Percentiles rank a stretch among this genome's conserved stretches.
These are phyloP conservation scores for Eugnorisma glareosa DNA, from an alignment of 2,888 invertebrate genomes.

Conservation along the genomic window DNA sequence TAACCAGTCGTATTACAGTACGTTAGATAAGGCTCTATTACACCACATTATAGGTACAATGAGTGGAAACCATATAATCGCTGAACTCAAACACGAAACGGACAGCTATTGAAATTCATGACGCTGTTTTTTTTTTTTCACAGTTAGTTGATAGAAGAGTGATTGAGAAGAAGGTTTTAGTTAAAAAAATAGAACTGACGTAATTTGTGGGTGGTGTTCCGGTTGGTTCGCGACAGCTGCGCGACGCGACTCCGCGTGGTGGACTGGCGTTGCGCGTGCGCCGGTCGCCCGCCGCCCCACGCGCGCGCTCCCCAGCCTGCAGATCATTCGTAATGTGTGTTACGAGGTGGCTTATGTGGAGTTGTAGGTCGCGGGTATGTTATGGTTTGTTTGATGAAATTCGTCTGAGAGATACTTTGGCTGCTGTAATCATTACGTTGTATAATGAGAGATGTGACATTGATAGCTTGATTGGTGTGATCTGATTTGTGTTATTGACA, in stretches of 20 bases:
- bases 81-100: conserved; percentile 55
- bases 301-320: conserved; percentile 71
- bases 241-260: conserved; percentile 86
- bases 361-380: conserved; percentile 79
- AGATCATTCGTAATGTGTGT: conserved; percentile 82
- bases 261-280: conserved; percentile 81
- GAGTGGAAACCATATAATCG: conserved; percentile 65
- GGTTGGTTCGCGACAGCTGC: conserved; percentile 80
- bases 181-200: conserved; percentile 69
- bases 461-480: conserved; percentile 43
- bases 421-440: conserved; percentile 59
- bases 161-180: conserved; percentile 38
- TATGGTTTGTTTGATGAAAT: conserved; percentile 69
- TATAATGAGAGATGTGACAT: conserved; percentile 58
- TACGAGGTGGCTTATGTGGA: conserved; percentile 84
- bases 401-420: conserved; percentile 44
- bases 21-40: conserved; percentile 82
- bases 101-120: conserved; percentile 51
- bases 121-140: conserved; percentile 39
- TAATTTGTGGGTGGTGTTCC: conserved; percentile 63
- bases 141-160: conserved; percentile 46
- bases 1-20: conserved; percentile 76
- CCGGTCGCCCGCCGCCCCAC: conserved; percentile 71
- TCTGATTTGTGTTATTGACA: conserved; percentile 10
- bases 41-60: conserved; percentile 70